phyloP scores from a whole-genome alignment of 2,113 vertebrate species.

The Heterotilapia buettikoferi region DNA sequence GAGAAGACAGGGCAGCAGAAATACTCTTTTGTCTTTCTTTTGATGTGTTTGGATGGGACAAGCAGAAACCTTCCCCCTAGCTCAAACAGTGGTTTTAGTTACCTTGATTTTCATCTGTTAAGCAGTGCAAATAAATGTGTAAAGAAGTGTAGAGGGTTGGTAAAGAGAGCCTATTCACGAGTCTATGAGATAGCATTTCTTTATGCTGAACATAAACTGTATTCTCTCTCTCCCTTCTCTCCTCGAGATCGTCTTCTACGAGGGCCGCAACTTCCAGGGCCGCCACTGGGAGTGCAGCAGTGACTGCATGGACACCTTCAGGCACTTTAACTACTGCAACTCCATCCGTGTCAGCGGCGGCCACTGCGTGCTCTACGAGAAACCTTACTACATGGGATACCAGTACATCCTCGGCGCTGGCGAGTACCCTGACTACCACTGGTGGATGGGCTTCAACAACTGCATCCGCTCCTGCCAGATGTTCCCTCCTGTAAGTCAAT shows the following conservation, averaged over 20 bases:
- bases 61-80: background rate
- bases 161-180: background rate
- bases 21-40: background rate
- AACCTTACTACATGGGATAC: conserved; percentile 68
- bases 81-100: background rate
- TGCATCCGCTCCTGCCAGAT: conserved; percentile 75
- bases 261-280: conserved; percentile 71
- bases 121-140: background rate
- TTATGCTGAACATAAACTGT: background rate
- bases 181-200: background rate
- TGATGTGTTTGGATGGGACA: background rate
- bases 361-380: conserved; percentile 72
- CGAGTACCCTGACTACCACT: conserved; percentile 67
- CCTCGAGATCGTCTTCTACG: conserved; percentile 71
- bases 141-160: background rate
- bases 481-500: conserved; percentile 74
- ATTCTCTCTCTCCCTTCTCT: background rate
- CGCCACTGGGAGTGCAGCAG: conserved; percentile 69
- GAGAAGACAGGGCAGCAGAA: background rate
- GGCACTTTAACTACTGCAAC: conserved; percentile 71
- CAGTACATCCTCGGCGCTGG: conserved; percentile 70
- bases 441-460: conserved; percentile 74
- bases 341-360: conserved; percentile 69
- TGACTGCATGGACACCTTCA: conserved; percentile 70
- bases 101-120: background rate